Evolutionary conservation across 2,113 vertebrate genomes (phyloP).

Genomic region (Alectura lathami): DNA sequence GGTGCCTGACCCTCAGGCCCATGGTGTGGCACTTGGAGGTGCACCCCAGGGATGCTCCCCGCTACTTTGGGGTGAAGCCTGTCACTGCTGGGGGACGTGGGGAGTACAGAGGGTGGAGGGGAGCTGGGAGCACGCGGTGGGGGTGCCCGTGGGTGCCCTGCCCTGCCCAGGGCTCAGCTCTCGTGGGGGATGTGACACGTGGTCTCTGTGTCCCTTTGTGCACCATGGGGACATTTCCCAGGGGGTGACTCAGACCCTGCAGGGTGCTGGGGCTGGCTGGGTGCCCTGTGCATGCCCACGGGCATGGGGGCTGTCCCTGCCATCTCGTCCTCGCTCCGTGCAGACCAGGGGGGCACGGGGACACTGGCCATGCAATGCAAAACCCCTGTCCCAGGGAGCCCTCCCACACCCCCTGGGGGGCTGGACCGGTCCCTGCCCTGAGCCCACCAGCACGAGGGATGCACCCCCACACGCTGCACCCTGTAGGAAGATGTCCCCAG

Average conservation of each 20-base stretch:
- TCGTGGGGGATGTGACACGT: rapidly evolving
- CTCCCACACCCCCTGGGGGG: neutral
- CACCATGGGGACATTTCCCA: rapidly evolving
- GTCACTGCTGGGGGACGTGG: neutral
- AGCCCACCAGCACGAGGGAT: rapidly evolving
- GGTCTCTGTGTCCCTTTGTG: neutral
- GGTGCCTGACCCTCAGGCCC: rapidly evolving
- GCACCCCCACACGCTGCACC: rapidly evolving
- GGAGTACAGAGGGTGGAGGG: rapidly evolving
- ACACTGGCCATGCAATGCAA: rapidly evolving
- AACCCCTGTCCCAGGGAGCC: neutral
- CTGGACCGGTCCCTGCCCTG: too few species aligned
- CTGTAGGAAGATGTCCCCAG: rapidly evolving
- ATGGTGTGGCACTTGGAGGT: rapidly evolving
- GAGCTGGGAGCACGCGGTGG: rapidly evolving
- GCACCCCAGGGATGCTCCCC: neutral
- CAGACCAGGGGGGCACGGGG: rapidly evolving
- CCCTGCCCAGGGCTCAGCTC: neutral
- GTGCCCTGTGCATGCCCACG: rapidly evolving
- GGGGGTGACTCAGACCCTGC: neutral
- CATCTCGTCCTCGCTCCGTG: rapidly evolving
- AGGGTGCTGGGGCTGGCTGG: neutral
- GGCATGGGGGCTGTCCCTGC: neutral
- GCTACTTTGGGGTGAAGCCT: neutral
- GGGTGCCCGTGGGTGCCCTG: neutral